phyloP scores from a whole-genome alignment of 2,888 invertebrate species.

The Psylliodes chrysocephalus region DNA sequence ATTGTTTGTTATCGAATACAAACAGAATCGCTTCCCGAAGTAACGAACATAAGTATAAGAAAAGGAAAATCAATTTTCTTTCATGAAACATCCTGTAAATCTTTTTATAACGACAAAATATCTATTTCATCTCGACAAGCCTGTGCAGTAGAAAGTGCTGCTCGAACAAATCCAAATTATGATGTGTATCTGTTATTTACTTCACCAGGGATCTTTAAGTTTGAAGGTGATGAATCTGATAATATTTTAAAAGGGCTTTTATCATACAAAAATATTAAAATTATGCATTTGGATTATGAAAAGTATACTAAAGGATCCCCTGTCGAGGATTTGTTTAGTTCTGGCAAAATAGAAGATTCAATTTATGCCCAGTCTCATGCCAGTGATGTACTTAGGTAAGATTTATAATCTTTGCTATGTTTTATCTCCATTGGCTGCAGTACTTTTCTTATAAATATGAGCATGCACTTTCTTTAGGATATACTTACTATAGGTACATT shows the following conservation, averaged over 20 bases:
- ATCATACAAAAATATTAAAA: conserved; percentile 66
- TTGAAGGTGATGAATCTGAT: conserved; percentile 53
- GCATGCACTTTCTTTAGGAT: too few species aligned
- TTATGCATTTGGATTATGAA: conserved; percentile 66
- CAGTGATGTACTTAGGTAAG: conserved; percentile 69
- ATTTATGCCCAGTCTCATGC: conserved; percentile 71
- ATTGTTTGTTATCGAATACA: conserved; percentile 55
- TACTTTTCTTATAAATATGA: too few species aligned
- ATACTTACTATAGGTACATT: too few species aligned
- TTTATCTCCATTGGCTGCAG: too few species aligned
- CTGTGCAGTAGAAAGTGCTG: conserved; percentile 77
- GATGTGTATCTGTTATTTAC: conserved; percentile 69
- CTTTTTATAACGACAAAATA: conserved; percentile 59
- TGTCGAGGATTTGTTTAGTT: conserved; percentile 67
- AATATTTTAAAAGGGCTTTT: conserved; percentile 60
- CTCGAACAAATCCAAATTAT: conserved; percentile 69
- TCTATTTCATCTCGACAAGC: conserved; percentile 70
- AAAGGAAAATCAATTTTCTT: conserved; percentile 71
- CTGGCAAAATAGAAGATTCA: conserved; percentile 66
- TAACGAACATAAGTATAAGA: conserved; percentile 52
- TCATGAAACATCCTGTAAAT: conserved; percentile 73
- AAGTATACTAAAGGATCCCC: conserved; percentile 69
- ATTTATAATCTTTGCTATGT: too few species aligned
- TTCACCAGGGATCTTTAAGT: conserved; percentile 61
- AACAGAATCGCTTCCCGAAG: conserved; percentile 54